Evolutionary conservation across 2,113 vertebrate genomes (phyloP), one percentile per base, ranked within the genome.

Genomic region (Sorex fumeus): DNA sequence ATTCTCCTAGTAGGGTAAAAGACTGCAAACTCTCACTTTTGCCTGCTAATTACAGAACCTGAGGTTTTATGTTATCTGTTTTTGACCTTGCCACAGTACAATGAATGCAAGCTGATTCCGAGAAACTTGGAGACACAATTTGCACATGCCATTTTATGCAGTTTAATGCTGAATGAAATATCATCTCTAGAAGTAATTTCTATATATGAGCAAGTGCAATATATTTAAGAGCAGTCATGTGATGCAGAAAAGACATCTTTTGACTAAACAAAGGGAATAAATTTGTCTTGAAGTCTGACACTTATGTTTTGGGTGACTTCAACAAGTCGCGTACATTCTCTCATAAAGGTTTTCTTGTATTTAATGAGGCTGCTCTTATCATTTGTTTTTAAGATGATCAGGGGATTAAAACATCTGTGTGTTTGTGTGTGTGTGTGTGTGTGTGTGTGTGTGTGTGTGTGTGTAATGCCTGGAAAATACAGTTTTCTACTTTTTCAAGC

Each of bases 261-360:
- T 28, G 79, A 62, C 36, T 12, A 34, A 43, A 21, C 62, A 16
- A 83, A 25, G 81, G 36, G 43, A 64, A 71, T 12, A 28, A 18
- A 12, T 36, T 53, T 47, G 19, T 53, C 25, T 78, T 80, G 28
- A 67, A 62, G 45, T 45, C 60, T 45, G 32, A 75, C 16, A 21
- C 50, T 84, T 77, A 27, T 23, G 30, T 84, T 93, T 72, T 25
- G 6, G 30, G 47, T 90, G 57, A 77, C n/a, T 79, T 88, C 47
- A 66, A 19, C 43, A 66, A 9, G 2, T 32, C 53, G 72, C 23
- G 25, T 27, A 71, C 0, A 43, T 21, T 70, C n/a, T 71, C 8
- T 25, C 34, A 70, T 80, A 25, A 40, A 16, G 1, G 66, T 70
- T 62, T 79, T 3, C 25, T 34, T 75, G 10, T 69, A 23, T 67